These are phyloP conservation scores for Amyelois transitella DNA, from an alignment of 1,140 invertebrate genomes.

Conservation along the genomic window DNA sequence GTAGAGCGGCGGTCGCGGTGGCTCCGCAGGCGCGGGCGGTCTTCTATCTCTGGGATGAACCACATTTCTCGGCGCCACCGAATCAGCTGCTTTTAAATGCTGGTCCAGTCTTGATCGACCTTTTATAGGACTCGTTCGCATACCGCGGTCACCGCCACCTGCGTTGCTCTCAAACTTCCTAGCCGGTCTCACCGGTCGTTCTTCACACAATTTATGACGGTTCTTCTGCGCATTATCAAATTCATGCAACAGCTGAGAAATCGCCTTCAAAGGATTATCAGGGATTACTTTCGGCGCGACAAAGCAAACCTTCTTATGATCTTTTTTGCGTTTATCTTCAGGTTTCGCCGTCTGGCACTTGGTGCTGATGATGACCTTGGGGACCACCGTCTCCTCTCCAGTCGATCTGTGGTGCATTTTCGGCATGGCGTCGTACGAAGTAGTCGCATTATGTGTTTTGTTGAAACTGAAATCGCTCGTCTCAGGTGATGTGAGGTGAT, in stretches of 20 bases:
- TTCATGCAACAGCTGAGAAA: slow-evolving; percentile 56
- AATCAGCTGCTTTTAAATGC: slow-evolving; percentile 15
- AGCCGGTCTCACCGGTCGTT: slow-evolving; percentile 24
- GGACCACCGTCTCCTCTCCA: slow-evolving; percentile 17
- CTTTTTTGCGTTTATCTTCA: slow-evolving; percentile 33
- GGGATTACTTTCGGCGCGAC: slow-evolving; percentile 17
- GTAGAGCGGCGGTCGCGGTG: not conserved
- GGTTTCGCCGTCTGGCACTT: slow-evolving; percentile 32
- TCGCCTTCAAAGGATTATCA: slow-evolving; percentile 57
- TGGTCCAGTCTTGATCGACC: slow-evolving; percentile 23
- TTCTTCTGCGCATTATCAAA: slow-evolving; percentile 53
- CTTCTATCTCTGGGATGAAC: slow-evolving; percentile 6
- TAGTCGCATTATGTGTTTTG: slow-evolving; percentile 20
- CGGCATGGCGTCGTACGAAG: not conserved
- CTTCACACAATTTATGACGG: slow-evolving; percentile 27
- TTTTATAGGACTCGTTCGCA: slow-evolving; percentile 20
- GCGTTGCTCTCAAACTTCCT: slow-evolving; percentile 23
- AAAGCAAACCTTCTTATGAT: slow-evolving; percentile 20
- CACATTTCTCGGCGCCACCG: slow-evolving; percentile 5
- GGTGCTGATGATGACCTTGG: slow-evolving; percentile 47
- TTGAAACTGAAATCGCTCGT: slow-evolving; percentile 44
- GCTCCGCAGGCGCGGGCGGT: slow-evolving; percentile 2
- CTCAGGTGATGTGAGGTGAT: slow-evolving; percentile 36
- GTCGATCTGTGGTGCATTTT: slow-evolving; percentile 16
- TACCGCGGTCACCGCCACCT: slow-evolving; percentile 17